Evolutionary conservation across 2,888 invertebrate species (phyloP).

Genomic region (Phytoseiulus persimilis): DNA sequence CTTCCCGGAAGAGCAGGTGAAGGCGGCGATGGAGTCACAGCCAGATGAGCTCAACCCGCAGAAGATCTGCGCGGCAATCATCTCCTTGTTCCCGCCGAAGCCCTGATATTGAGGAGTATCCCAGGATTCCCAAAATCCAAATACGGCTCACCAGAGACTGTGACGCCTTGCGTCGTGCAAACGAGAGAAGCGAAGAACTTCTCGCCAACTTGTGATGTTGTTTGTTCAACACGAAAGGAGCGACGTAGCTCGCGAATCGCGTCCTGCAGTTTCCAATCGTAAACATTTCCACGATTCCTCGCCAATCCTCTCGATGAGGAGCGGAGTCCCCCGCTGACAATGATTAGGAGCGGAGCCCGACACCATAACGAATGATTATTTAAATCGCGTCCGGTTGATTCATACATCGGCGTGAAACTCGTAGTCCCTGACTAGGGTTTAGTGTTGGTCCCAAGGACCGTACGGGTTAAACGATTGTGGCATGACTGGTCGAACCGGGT

Average conservation of each 20-base stretch:
- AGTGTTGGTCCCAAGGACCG: not conserved
- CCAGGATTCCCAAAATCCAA: not conserved
- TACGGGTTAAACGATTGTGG: not conserved
- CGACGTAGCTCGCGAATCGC: not conserved
- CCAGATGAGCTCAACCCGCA: conserved; percentile 83
- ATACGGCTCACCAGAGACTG: not conserved
- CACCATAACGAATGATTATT: not conserved
- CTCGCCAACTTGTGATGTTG: not conserved
- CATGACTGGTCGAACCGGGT: not conserved
- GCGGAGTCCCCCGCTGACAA: too few relatives aligned
- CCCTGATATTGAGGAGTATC: not conserved
- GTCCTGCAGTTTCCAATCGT: not conserved
- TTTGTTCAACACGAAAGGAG: not conserved
- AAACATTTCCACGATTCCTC: too few relatives aligned
- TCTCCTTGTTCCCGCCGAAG: conserved; percentile 59
- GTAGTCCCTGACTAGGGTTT: not conserved
- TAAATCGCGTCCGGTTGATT: not conserved
- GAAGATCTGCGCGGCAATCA: conserved; percentile 74
- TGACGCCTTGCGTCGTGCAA: too few relatives aligned
- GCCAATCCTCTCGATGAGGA: not conserved
- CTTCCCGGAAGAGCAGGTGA: conserved; percentile 83
- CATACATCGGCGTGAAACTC: not conserved
- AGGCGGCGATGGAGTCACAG: conserved; percentile 72
- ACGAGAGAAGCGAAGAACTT: not conserved
- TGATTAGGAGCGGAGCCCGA: too few relatives aligned